A percentile compares a stretch with the other conserved stretches of the same genome.
phyloP scores from a whole-genome alignment of 2,888 invertebrate species.

The Panorpa germanica region DNA sequence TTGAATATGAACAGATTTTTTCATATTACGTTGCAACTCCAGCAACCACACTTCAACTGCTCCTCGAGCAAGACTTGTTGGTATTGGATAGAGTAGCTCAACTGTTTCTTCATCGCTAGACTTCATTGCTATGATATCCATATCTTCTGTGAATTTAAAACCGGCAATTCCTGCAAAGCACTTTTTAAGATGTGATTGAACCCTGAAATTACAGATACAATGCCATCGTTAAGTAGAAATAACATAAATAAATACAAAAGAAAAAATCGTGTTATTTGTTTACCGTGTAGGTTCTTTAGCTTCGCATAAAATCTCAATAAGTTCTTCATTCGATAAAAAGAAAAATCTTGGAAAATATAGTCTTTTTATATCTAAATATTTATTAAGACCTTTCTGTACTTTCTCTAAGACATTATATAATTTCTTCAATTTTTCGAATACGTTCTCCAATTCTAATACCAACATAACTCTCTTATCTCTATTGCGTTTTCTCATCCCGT shows the following conservation, averaged over 20 bases:
- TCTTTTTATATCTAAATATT: slow-evolving; percentile 88
- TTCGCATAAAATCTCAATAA: slow-evolving; percentile 87
- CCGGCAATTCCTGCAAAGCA: slow-evolving; percentile 90
- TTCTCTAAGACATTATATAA: slow-evolving; percentile 73
- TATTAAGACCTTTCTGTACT: slow-evolving; percentile 84
- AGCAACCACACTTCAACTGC: slow-evolving; percentile 94
- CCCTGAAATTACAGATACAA: slow-evolving; percentile 22
- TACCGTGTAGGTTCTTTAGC: slow-evolving; percentile 84
- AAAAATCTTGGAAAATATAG: slow-evolving; percentile 90
- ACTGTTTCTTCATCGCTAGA: slow-evolving; percentile 73
- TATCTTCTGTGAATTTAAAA: slow-evolving; percentile 66
- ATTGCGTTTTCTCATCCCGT: slow-evolving; percentile 73
- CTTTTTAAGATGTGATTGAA: slow-evolving; percentile 90
- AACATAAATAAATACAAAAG: no score
- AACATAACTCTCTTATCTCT: slow-evolving; percentile 64
- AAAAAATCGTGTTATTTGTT: background rate
- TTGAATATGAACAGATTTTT: slow-evolving; percentile 61
- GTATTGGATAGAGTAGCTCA: slow-evolving; percentile 54
- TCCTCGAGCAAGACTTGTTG: slow-evolving; percentile 70
- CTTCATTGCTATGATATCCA: slow-evolving; percentile 76
- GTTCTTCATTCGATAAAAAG: slow-evolving; percentile 89
- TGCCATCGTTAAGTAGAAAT: no score
- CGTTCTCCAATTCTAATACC: slow-evolving; percentile 79
- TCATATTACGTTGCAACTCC: slow-evolving; percentile 75
- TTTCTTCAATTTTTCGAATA: slow-evolving; percentile 80